A percentile compares a stretch with the other conserved stretches of the same genome.
These are phyloP conservation scores for Sardina pilchardus DNA, from an alignment of 2,113 vertebrate genomes.

Conservation along the genomic window DNA sequence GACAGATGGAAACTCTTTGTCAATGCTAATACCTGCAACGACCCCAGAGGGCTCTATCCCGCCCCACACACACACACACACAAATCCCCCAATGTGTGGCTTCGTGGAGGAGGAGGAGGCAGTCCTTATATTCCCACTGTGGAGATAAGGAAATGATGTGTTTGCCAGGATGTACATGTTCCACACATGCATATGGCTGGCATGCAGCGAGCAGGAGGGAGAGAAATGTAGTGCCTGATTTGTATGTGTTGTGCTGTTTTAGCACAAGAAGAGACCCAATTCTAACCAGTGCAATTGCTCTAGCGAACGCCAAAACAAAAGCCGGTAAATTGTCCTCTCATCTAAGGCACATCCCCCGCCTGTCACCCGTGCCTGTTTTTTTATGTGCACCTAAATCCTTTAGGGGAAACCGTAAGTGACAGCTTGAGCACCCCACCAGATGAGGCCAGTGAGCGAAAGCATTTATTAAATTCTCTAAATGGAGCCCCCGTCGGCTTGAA, in stretches of 20 bases:
- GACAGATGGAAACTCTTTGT: background rate
- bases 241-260: background rate
- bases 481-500: slow-evolving; percentile 33
- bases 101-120: background rate
- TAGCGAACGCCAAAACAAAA: background rate
- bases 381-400: slow-evolving; percentile 20
- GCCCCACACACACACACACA: background rate
- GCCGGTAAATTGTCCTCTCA: background rate
- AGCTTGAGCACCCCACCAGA: slow-evolving; percentile 33
- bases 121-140: background rate
- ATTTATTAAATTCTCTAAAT: slow-evolving; percentile 42
- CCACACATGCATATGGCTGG: background rate
- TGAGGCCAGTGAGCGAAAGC: slow-evolving; percentile 33
- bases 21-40: background rate
- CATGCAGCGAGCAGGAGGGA: background rate
- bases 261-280: background rate
- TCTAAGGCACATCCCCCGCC: background rate
- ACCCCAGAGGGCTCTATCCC: background rate
- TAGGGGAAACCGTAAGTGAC: slow-evolving; percentile 29
- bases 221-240: background rate
- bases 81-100: background rate
- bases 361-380: slow-evolving; percentile 8
- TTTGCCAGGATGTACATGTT: background rate
- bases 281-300: background rate
- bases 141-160: background rate